These are phyloP conservation scores for Ormia ochracea DNA, from an alignment of 2,888 invertebrate genomes.

Conservation along the genomic window DNA sequence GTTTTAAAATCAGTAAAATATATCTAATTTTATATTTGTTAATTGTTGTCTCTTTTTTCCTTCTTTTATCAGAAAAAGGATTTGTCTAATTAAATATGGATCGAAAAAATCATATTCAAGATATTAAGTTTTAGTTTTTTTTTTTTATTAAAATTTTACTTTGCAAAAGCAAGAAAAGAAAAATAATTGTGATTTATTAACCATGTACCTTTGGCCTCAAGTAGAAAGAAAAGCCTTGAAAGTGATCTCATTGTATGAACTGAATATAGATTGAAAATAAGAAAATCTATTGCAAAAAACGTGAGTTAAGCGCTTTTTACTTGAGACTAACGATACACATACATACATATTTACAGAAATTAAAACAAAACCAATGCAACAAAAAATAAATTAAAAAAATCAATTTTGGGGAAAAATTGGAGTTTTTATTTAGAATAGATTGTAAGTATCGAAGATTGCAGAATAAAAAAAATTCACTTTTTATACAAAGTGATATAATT, in stretches of 20 bases:
- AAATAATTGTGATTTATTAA: slow-evolving; percentile 71
- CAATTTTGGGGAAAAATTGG: slow-evolving; percentile 47
- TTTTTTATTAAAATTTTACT: slow-evolving; percentile 49
- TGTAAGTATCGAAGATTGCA: background rate
- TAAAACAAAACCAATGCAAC: slow-evolving; percentile 43
- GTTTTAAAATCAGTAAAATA: background rate
- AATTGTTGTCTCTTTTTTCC: background rate
- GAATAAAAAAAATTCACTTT: too few species aligned
- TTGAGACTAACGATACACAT: too few species aligned
- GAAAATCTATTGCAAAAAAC: too few species aligned
- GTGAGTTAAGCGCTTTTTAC: too few species aligned
- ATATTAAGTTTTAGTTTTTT: slow-evolving; percentile 46
- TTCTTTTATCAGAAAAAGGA: background rate
- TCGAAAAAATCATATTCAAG: slow-evolving; percentile 35
- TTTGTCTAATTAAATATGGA: background rate
- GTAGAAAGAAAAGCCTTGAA: too few species aligned
- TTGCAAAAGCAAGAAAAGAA: slow-evolving; percentile 64
- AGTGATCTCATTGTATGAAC: too few species aligned
- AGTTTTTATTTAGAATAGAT: background rate
- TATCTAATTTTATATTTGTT: background rate
- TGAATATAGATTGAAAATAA: too few species aligned
- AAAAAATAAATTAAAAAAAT: slow-evolving; percentile 46
- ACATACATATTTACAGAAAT: slow-evolving; percentile 51
- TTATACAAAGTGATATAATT: too few species aligned
- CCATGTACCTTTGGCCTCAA: too few species aligned